Conservation (phyloP, 2,888 invertebrate genomes). For the Tillus elongatus region DNA sequence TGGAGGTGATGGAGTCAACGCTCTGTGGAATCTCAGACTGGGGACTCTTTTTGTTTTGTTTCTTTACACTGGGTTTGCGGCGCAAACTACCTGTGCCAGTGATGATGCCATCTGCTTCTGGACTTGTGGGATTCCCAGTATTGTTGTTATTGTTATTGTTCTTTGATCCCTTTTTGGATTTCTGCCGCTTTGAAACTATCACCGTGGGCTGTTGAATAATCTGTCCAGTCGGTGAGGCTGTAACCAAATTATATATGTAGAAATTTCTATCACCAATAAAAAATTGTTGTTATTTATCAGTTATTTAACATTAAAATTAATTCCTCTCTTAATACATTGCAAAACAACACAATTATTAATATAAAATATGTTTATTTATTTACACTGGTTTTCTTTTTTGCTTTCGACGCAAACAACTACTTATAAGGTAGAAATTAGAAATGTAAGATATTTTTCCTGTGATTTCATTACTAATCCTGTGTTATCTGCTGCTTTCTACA, state of each 20-base stretch:
- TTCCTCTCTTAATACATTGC: no score
- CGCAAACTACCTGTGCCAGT: conserved; percentile 43
- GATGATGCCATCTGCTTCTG: conserved; percentile 51
- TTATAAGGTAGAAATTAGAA: no score
- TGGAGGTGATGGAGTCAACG: conserved; percentile 56
- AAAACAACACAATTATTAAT: no score
- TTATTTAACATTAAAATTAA: no score
- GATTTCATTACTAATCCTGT: no score
- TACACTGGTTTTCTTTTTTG: no score
- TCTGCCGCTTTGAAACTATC: conserved; percentile 61
- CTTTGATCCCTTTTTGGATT: conserved; percentile 62
- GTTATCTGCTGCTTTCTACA: no score
- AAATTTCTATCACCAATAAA: no score
- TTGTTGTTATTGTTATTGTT: conserved; percentile 41
- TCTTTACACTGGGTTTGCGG: conserved; percentile 78
- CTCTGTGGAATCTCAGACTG: conserved; percentile 55
- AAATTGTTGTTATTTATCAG: no score
- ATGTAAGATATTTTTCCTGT: no score
- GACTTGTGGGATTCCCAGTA: conserved; percentile 52
- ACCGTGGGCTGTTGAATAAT: conserved; percentile 78
- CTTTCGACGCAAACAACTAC: no score
- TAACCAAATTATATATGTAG: conserved; percentile 15
- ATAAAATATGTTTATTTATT: no score
- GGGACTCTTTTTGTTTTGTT: conserved; percentile 50
- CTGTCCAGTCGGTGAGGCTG: conserved; percentile 62